Evolutionary conservation across 2,888 invertebrate genomes (phyloP).

Genomic region (Bombyx huttoni): DNA sequence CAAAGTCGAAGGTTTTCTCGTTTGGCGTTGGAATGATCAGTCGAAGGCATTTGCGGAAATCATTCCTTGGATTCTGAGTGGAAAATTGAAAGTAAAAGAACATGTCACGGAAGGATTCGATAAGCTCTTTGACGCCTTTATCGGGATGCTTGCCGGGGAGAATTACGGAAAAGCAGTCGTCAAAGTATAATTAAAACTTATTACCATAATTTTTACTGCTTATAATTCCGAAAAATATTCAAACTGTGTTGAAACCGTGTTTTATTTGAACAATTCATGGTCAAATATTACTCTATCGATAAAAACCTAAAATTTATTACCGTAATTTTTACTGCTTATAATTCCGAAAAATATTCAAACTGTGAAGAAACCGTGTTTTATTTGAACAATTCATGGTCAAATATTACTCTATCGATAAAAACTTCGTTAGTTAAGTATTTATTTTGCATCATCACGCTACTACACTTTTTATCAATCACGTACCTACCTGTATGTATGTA

Average conservation of each 20-base stretch:
- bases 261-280: neutral
- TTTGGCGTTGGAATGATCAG: conserved; percentile 62
- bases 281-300: neutral
- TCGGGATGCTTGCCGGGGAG: conserved; percentile 75
- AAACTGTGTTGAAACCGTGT: too few species aligned
- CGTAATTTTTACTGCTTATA: neutral
- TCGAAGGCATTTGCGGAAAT: conserved; percentile 70
- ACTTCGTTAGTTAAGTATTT: neutral
- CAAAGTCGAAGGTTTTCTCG: conserved; percentile 58
- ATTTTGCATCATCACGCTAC: too few species aligned
- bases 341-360: too few species aligned
- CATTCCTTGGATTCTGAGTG: conserved; percentile 73
- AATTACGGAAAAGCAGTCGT: conserved; percentile 80
- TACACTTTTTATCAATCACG: too few species aligned
- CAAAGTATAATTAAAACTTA: conserved; percentile 53
- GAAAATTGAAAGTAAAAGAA: conserved; percentile 77
- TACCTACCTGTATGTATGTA: neutral
- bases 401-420: neutral
- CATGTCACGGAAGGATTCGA: conserved; percentile 80
- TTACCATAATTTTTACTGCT: neutral
- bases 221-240: too few species aligned
- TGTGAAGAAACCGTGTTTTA: too few species aligned
- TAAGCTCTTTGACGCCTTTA: conserved; percentile 77
- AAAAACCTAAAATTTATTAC: conserved; percentile 13
- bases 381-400: neutral